Conservation (phyloP, 1,140 invertebrate genomes). For the Platyura marginata region DNA sequence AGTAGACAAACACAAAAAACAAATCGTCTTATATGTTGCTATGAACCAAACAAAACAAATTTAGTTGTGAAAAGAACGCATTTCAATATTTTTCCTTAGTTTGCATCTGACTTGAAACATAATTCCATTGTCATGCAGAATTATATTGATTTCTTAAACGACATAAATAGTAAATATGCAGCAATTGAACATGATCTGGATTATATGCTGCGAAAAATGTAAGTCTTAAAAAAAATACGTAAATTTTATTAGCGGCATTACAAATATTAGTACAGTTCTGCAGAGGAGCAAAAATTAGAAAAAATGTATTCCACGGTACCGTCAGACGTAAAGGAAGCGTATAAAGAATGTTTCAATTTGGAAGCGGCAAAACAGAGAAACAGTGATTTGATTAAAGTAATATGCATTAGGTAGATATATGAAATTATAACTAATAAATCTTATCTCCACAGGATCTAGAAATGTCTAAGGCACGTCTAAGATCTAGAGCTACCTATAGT, state of each 20-base stretch:
- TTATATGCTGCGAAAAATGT: slow-evolving; percentile 18
- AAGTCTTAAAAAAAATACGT: slow-evolving; percentile 4
- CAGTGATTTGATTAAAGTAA: slow-evolving; percentile 15
- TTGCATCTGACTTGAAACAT: too few species aligned
- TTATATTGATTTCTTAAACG: slow-evolving; percentile 22
- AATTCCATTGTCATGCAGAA: too few species aligned
- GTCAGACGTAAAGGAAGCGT: not conserved
- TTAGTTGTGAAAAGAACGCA: too few species aligned
- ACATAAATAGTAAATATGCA: slow-evolving; percentile 20
- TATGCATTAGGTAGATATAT: not conserved
- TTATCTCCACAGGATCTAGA: slow-evolving; percentile 13
- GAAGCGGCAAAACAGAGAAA: slow-evolving; percentile 17
- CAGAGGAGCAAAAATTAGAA: slow-evolving; percentile 15
- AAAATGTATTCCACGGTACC: slow-evolving; percentile 4
- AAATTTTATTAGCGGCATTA: not conserved
- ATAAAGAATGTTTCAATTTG: slow-evolving; percentile 8
- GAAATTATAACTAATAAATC: slow-evolving; percentile 4
- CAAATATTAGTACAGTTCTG: slow-evolving; percentile 8
- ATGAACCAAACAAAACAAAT: too few species aligned
- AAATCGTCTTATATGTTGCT: too few species aligned
- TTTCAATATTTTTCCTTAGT: too few species aligned
- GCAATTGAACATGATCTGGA: slow-evolving; percentile 19
- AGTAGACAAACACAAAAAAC: too few species aligned
- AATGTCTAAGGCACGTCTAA: slow-evolving; percentile 19
- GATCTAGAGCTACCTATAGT: slow-evolving; percentile 19